Conservation (phyloP, 2,888 invertebrate species). For the Tenthredo amoena region DNA sequence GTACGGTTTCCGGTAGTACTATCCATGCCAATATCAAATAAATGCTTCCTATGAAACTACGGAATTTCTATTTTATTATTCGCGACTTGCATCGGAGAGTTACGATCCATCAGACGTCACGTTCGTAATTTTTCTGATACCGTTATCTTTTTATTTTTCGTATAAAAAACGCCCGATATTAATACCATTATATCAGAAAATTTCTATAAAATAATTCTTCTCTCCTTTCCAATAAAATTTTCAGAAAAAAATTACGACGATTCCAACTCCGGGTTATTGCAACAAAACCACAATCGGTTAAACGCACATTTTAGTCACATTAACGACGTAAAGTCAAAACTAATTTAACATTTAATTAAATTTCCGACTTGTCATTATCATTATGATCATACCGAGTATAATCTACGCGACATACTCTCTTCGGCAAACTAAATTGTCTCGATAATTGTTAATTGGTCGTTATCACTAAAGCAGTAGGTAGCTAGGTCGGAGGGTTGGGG, state of each 20-base stretch:
- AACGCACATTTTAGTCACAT: background rate
- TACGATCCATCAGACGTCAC: slow-evolving; percentile 18
- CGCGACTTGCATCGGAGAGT: slow-evolving; percentile 7
- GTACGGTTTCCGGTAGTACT: background rate
- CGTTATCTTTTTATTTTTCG: background rate
- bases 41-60: slow-evolving; percentile 33
- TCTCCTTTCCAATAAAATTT: background rate
- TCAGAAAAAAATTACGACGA: background rate
- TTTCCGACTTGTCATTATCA: background rate
- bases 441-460: slow-evolving; percentile 35
- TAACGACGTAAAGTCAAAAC: background rate
- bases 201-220: background rate
- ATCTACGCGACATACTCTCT: background rate
- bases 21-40: slow-evolving; percentile 41
- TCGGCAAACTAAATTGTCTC: background rate
- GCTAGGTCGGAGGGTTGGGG: background rate
- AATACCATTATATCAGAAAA: background rate
- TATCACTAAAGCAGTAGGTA: slow-evolving; percentile 20
- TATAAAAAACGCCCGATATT: background rate
- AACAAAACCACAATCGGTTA: background rate
- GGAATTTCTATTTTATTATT: slow-evolving; percentile 41
- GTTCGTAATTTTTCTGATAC: background rate
- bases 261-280: too few species aligned
- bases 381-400: background rate
- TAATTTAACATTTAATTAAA: background rate